Conservation (phyloP, 2,888 invertebrate genomes). For the Scrobipalpa costella region DNA sequence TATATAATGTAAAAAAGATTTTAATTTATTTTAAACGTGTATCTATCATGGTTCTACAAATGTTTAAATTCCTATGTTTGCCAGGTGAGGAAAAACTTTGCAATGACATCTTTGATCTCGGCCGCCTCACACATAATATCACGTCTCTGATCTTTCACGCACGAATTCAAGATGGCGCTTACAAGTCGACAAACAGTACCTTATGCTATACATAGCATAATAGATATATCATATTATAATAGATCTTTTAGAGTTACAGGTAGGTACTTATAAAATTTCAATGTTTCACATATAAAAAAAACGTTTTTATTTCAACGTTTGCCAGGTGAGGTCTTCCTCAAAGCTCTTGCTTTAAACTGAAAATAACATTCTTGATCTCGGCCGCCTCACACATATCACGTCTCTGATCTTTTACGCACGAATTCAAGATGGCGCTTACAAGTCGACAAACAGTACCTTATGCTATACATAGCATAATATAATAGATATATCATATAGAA, state of each 20-base stretch:
- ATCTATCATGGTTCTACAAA: neutral
- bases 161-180: constrained; percentile 41
- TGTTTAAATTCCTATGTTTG: neutral
- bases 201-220: neutral
- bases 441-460: neutral
- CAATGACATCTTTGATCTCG: constrained; percentile 36
- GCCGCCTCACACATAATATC: constrained; percentile 37
- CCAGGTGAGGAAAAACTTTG: constrained; percentile 26
- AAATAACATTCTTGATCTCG: constrained; percentile 35
- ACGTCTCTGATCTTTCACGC: constrained; percentile 65
- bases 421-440: constrained; percentile 33
- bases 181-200: neutral
- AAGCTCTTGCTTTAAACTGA: constrained; percentile 34
- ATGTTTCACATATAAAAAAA: too few species aligned
- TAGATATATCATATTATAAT: neutral
- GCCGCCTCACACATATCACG: constrained; percentile 44
- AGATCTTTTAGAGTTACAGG: neutral
- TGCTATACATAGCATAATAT: neutral
- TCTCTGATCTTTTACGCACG: constrained; percentile 64
- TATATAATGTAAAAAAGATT: too few species aligned
- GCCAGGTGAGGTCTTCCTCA: too few species aligned
- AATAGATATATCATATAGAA: neutral
- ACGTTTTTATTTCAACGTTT: neutral
- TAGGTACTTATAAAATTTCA: too few species aligned
- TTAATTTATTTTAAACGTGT: too few species aligned